Evolutionary conservation across 2,113 vertebrate species (phyloP).

Genomic region (Rhagologus leucostigma): DNA sequence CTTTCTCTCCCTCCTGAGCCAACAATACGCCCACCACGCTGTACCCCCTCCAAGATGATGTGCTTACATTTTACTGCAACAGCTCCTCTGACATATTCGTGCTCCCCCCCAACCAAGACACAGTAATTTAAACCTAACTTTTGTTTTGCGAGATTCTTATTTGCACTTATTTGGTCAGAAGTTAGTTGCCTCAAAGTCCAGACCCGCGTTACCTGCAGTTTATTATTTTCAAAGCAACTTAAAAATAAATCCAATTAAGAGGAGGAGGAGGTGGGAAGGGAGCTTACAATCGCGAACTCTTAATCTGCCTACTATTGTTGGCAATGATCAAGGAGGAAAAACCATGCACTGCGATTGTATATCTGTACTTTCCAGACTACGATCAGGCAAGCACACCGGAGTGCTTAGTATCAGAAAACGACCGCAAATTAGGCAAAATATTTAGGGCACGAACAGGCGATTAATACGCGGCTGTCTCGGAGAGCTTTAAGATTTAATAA

Average conservation of each 20-base stretch:
- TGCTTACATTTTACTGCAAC: constrained; percentile 85
- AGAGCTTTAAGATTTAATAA: constrained; percentile 69
- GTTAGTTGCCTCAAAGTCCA: constrained; percentile 77
- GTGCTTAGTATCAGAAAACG: constrained; percentile 53
- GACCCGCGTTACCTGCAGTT: constrained; percentile 70
- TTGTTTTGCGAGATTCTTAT: constrained; percentile 79
- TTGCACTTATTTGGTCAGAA: constrained; percentile 81
- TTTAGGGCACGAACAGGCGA: constrained; percentile 59
- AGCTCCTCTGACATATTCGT: constrained; percentile 80
- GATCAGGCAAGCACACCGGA: constrained; percentile 70
- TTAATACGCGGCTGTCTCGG: constrained; percentile 28
- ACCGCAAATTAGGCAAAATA: constrained; percentile 54
- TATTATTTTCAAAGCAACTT: constrained; percentile 70
- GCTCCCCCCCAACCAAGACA: constrained; percentile 48
- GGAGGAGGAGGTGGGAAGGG: constrained; percentile 35
- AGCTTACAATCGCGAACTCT: constrained; percentile 78
- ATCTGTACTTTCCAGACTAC: constrained; percentile 67
- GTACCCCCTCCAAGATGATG: constrained; percentile 79
- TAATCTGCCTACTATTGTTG: constrained; percentile 77
- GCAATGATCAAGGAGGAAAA: constrained; percentile 64
- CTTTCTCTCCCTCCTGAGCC: constrained; percentile 85
- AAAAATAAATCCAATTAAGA: constrained; percentile 70
- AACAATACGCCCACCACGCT: constrained; percentile 87
- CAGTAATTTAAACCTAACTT: constrained; percentile 77
- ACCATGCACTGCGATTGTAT: constrained; percentile 67